Conservation (phyloP, 2,888 invertebrate genomes). For the Tetragonula carbonaria region DNA sequence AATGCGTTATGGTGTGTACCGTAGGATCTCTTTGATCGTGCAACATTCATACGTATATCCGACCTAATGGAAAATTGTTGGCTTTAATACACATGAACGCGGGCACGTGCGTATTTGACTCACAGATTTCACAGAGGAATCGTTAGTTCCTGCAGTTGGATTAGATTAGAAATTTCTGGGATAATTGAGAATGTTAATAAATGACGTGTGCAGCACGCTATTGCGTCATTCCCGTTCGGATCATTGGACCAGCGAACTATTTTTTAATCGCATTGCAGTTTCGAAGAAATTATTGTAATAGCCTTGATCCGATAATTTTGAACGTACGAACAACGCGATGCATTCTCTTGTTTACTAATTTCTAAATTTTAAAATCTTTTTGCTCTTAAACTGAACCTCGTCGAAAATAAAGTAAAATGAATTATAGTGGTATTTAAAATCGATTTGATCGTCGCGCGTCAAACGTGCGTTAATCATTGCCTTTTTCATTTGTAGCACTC, state of each 20-base stretch:
- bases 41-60: slow-evolving; percentile 34
- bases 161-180: background rate
- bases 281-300: too few relatives aligned
- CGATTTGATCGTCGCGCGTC: too few relatives aligned
- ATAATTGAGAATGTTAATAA: background rate
- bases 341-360: too few relatives aligned
- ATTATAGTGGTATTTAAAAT: too few relatives aligned
- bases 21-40: slow-evolving; percentile 39
- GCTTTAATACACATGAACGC: slow-evolving; percentile 19
- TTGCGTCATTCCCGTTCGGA: background rate
- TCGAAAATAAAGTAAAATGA: too few relatives aligned
- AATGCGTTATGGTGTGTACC: slow-evolving; percentile 64
- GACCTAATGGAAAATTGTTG: slow-evolving; percentile 50
- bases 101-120: background rate
- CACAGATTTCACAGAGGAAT: slow-evolving; percentile 13
- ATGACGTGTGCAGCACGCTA: background rate
- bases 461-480: too few relatives aligned
- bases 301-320: too few relatives aligned
- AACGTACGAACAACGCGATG: too few relatives aligned
- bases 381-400: too few relatives aligned
- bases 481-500: too few relatives aligned
- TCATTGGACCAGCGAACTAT: background rate
- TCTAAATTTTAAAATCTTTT: too few relatives aligned
- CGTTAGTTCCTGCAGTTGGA: background rate
- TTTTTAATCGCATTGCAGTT: background rate